Conservation (phyloP, 1,140 invertebrate species). For the Steinernema khuongi region DNA sequence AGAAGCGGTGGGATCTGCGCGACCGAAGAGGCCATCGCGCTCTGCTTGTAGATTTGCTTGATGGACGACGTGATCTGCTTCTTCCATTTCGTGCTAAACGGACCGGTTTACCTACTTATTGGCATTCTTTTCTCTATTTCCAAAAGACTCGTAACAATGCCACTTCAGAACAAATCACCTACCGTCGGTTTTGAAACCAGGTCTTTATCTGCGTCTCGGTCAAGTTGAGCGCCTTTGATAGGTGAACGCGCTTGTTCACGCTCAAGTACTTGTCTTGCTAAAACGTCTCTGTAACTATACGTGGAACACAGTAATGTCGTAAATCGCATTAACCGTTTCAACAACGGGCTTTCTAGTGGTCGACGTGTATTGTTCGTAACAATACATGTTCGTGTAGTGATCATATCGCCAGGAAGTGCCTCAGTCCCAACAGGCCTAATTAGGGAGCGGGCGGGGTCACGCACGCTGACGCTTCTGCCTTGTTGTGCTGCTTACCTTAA, state of each 20-base stretch:
- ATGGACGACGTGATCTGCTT: constrained; percentile 37
- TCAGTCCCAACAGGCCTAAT: too few species aligned
- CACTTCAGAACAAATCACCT: background rate
- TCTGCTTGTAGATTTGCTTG: constrained; percentile 31
- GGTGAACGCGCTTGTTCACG: constrained; percentile 84
- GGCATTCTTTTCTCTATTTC: background rate
- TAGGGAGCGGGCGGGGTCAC: background rate
- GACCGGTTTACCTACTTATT: background rate
- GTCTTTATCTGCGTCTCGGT: constrained; percentile 96
- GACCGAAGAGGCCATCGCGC: background rate
- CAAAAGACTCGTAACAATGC: background rate
- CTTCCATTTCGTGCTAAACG: constrained; percentile 39
- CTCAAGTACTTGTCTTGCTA: constrained; percentile 86
- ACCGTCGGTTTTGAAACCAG: constrained; percentile 84
- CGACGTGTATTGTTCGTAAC: too few species aligned
- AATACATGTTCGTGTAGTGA: too few species aligned
- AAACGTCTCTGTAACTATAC: constrained; percentile 21
- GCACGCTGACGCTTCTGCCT: background rate
- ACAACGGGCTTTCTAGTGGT: too few species aligned
- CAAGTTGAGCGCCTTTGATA: constrained; percentile 77
- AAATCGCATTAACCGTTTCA: too few species aligned
- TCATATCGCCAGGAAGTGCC: too few species aligned
- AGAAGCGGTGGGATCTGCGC: constrained; percentile 5
- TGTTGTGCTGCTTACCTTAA: constrained; percentile 67
- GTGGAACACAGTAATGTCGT: too few species aligned